Evolutionary conservation across 2,888 invertebrate species (phyloP), one percentile per base, ranked within the genome.

Genomic region (Cistogaster globosa): DNA sequence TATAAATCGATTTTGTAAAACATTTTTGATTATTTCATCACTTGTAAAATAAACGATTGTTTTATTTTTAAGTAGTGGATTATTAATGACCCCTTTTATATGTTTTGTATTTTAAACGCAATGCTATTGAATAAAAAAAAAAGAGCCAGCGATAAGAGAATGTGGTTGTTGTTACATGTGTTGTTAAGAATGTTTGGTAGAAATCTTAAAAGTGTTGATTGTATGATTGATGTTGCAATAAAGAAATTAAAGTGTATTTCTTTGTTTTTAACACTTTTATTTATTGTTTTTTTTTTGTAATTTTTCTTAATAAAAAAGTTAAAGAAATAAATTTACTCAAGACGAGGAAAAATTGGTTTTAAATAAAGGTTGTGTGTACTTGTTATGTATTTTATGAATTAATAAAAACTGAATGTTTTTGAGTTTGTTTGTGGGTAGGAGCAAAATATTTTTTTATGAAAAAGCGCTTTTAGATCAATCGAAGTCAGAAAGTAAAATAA

Each of bases 71-170:
- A 82, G 75, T 74, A 62, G 53, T 60, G 75, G 74, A 85, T 85
- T 85, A 85, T 85, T 82, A 85, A 85, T 85, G 82, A 82, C 81
- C 85, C 81, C 71, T 77, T 82, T 85, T 69, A 45, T 78, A 42
- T 53, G 51, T 74, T 80, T 60, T 18, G 51, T 76, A 38, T 58
- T 63, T 12, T 16, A 8, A 9, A 58, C 26, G 26, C 9, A n/a
- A 58, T 63, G 2, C 7, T 16, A 32, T 32, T 32, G 16, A 51
- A 16, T 48, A 18, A 12, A 36, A 53, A 12, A 53, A 12, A 32
- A 60, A 16, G 7, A 53, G 45, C n/a, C 48, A 32, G 6, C 51
- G 32, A 45, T 42, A 32, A 32, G 20, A 32, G 42, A 60, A 42
- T 57, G 14, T 38, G 55, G 20, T 45, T 32, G 32, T 45, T 32